A percentile compares a stretch with the other conserved stretches of the same genome.
These are phyloP conservation scores for Taenioides sp. DNA, from an alignment of 2,797 vertebrate species.

Conservation along the genomic window DNA sequence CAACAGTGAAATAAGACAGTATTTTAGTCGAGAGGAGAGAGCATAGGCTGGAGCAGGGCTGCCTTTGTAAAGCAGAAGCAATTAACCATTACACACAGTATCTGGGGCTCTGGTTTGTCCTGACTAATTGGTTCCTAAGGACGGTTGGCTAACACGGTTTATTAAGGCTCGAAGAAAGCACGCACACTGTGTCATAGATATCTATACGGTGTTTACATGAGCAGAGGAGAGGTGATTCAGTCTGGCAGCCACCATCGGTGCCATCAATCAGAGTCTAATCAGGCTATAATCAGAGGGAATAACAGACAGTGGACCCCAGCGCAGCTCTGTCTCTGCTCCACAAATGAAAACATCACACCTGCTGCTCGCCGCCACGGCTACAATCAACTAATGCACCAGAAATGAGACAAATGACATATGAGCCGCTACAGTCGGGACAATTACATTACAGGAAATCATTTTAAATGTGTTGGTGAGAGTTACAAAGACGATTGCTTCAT, in stretches of 20 bases:
- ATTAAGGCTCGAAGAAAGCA: conserved; percentile 50
- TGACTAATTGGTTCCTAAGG: conserved; percentile 58
- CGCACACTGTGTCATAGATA: conserved; percentile 16
- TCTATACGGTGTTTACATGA: conserved; percentile 19
- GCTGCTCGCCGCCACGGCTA: background rate
- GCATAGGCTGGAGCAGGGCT: conserved; percentile 56
- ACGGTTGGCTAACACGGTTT: conserved; percentile 50
- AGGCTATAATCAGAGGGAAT: conserved; percentile 38
- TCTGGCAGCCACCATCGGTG: conserved; percentile 54
- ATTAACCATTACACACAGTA: conserved; percentile 47
- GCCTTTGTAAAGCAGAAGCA: conserved; percentile 51
- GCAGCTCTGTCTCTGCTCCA: background rate
- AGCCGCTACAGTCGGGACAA: background rate
- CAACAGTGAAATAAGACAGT: conserved; percentile 9
- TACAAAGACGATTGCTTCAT: background rate
- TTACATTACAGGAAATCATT: conserved; percentile 2
- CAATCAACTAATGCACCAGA: conserved; percentile 11
- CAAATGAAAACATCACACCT: conserved; percentile 6
- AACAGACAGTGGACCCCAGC: conserved; percentile 25
- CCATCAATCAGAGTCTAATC: conserved; percentile 67
- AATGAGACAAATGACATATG: background rate
- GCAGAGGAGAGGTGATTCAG: conserved; percentile 41
- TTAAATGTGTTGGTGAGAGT: background rate
- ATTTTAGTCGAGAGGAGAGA: conserved; percentile 39
- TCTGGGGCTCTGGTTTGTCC: conserved; percentile 40